Evolutionary conservation across 2,113 vertebrate species (phyloP).

Genomic region (Alethe diademata): DNA sequence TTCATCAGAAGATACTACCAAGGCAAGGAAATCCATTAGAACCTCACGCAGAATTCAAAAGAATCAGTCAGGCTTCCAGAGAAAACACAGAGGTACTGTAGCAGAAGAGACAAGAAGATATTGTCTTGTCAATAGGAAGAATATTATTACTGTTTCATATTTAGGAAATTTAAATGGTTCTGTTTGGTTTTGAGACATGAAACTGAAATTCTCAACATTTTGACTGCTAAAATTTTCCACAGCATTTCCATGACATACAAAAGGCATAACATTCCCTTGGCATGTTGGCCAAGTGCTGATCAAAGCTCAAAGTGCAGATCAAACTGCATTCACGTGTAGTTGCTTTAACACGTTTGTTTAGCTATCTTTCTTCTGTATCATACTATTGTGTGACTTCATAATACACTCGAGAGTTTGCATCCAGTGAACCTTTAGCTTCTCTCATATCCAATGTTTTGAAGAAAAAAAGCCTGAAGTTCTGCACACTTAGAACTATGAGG

Average conservation of each 20-base stretch:
- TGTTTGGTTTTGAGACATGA: neutral
- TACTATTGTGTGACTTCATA: neutral
- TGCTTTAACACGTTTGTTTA: neutral
- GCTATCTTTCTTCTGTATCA: neutral
- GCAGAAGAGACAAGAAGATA: neutral
- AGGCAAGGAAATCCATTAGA: neutral
- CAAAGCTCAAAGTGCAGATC: neutral
- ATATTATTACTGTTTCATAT: neutral
- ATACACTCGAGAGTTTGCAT: neutral
- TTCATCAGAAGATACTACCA: neutral
- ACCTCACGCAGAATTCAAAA: neutral
- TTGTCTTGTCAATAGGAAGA: neutral
- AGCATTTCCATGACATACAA: neutral
- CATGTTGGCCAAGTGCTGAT: neutral
- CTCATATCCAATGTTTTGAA: neutral
- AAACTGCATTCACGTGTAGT: neutral
- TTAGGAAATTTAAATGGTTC: neutral
- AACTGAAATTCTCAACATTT: neutral
- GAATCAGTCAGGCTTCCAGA: neutral
- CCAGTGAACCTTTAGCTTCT: neutral
- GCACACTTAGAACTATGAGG: neutral
- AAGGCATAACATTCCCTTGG: neutral
- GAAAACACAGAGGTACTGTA: neutral
- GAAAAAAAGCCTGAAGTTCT: neutral
- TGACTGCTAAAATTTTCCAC: neutral